Base-by-base conservation (phyloP, 2,888 invertebrate genomes). In the Agrotis ipsilon region DNA sequence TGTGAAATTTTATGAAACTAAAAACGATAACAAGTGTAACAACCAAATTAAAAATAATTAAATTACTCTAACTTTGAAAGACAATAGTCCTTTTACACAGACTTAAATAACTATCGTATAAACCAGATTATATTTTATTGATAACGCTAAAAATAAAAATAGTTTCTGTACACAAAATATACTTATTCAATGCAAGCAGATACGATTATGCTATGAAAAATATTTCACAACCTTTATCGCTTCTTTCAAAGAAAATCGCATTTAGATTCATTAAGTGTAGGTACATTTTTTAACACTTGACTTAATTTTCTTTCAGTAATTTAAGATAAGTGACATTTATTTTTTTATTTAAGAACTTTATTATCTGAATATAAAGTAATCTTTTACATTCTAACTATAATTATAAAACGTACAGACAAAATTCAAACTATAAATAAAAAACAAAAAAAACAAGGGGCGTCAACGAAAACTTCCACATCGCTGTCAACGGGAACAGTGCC, bases 171-270 rank as follows among this genome's bases (percentile, higher is more conserved):
- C 16, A 43, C 6, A 65, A 18, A 46, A 46, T 39, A 51, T 55
- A n/a, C n/a, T n/a, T n/a, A n/a, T n/a, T n/a, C n/a, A 46, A 32
- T 59, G 58, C 27, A 59, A 21, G 24, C 21, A 66, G 27, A 19
- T 48, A n/a, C 11, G 48, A 43, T 52, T 54, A 45, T 27, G 16
- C 46, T 27, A 27, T 48, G 18, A 49, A 24, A 62, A 62, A 48
- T 51, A 63, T 72, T 72, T 55, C 16, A 48, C 21, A 48, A 59
- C 24, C 19, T 68, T n/a, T 21, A 54, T 39, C 24, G 19, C 46
- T 45, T 45, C 65, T 48, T 72, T 18, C 5, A n/a, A 21, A 14
- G 11, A 49, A 59, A 58, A 72, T 52, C n/a, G 11, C 18, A 32
- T 54, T 48, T 58, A 11, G 43, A 52, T 58, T 59, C 32, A 5